phyloP scores from a whole-genome alignment of 1,140 invertebrate species.

The Brachionus paranguensis region DNA sequence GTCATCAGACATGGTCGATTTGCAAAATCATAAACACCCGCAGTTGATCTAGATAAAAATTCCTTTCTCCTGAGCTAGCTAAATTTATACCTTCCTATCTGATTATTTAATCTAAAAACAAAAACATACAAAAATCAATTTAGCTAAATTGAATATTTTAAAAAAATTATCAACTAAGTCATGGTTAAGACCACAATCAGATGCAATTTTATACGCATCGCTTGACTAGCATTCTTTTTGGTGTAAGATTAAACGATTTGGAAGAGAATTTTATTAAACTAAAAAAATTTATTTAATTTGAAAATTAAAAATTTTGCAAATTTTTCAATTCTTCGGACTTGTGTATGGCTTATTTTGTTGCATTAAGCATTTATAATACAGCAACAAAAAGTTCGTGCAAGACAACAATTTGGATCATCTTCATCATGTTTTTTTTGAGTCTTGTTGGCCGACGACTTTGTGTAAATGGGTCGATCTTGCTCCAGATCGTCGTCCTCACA shows the following conservation, averaged over 20 bases:
- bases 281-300: neutral
- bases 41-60: neutral
- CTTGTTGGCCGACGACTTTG: neutral
- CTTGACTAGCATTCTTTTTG: neutral
- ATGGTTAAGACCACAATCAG: neutral
- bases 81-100: neutral
- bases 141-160: neutral
- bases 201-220: conserved; percentile 28
- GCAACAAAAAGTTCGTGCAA: conserved; percentile 36
- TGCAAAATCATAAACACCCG: neutral
- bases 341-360: neutral
- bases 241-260: neutral
- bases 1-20: conserved; percentile 14
- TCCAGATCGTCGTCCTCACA: neutral
- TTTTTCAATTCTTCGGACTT: neutral
- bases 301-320: neutral
- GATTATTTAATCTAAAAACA: neutral
- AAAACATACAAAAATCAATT: neutral
- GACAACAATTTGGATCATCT: conserved; percentile 15
- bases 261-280: neutral
- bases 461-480: neutral
- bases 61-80: neutral
- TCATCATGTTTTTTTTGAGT: neutral
- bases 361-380: conserved; percentile 7
- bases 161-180: neutral